Evolutionary conservation across 2,797 vertebrate species (phyloP).

Genomic region (Myotis pilosus): DNA sequence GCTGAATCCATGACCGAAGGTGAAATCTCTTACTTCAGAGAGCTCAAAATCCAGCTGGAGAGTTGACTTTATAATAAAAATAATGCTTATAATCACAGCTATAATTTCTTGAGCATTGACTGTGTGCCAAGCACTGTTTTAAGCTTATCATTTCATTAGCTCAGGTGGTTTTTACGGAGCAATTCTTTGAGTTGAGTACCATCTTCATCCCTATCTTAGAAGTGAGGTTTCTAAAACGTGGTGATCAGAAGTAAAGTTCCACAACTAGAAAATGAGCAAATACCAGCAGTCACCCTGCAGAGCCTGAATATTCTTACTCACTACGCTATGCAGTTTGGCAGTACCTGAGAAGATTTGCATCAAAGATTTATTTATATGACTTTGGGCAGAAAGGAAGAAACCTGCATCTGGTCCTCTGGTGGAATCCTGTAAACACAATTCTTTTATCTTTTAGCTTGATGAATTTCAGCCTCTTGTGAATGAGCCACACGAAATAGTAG

Average conservation of each 20-base stretch:
- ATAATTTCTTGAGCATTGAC: background rate
- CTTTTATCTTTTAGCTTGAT: slow-evolving; percentile 74
- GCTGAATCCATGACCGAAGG: background rate
- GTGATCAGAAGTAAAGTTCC: background rate
- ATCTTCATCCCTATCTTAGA: background rate
- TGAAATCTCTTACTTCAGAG: background rate
- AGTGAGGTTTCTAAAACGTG: background rate
- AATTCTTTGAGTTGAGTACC: background rate
- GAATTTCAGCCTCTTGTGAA: slow-evolving; percentile 60
- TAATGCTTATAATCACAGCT: background rate
- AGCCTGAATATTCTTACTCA: background rate
- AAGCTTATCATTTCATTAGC: background rate
- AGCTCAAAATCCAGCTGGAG: background rate
- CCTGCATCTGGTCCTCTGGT: background rate
- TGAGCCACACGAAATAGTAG: slow-evolving; percentile 69
- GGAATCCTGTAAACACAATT: background rate
- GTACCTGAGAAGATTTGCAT: background rate
- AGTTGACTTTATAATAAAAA: background rate
- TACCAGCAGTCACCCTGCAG: background rate
- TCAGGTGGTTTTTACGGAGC: background rate
- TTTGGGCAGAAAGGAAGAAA: background rate
- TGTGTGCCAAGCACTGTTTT: background rate
- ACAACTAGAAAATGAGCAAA: background rate
- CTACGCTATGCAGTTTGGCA: background rate
- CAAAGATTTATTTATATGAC: background rate